Percentiles rank a stretch among this genome's conserved stretches.
Conservation (phyloP, 2,888 invertebrate species). For the Neelides folsomi region DNA sequence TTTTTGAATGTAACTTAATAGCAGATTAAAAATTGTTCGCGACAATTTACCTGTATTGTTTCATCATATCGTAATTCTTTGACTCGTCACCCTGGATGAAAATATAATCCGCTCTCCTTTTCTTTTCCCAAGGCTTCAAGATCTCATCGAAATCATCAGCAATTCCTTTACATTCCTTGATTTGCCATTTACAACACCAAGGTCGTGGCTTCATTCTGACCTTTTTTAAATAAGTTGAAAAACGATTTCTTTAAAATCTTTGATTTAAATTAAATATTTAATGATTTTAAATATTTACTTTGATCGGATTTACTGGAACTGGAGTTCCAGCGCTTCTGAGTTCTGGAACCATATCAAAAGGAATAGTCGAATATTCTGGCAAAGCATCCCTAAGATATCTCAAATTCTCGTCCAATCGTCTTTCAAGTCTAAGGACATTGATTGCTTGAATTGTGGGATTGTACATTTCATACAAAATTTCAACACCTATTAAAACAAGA, state of each 20-base stretch:
- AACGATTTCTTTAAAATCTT: too few species aligned
- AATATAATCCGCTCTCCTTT: constrained; percentile 35
- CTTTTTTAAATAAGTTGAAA: constrained; percentile 35
- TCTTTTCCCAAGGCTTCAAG: constrained; percentile 30
- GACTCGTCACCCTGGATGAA: constrained; percentile 47
- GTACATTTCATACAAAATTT: constrained; percentile 73
- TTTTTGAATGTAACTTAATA: too few species aligned
- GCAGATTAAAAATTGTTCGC: too few species aligned
- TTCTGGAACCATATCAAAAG: constrained; percentile 79
- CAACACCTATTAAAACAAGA: constrained; percentile 41
- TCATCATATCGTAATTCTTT: constrained; percentile 89
- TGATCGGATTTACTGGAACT: constrained; percentile 62
- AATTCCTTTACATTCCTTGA: constrained; percentile 60
- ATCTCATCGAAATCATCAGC: constrained; percentile 40
- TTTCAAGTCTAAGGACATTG: constrained; percentile 81
- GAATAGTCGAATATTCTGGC: constrained; percentile 82
- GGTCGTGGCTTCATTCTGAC: constrained; percentile 51
- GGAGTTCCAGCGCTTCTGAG: constrained; percentile 58
- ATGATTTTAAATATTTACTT: constrained; percentile 40
- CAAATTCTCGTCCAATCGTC: constrained; percentile 76
- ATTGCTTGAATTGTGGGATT: constrained; percentile 82
- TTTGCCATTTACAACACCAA: constrained; percentile 84
- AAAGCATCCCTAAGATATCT: constrained; percentile 79
- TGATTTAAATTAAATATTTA: neutral
- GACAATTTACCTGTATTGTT: constrained; percentile 66